Evolutionary conservation across 1,140 invertebrate species (phyloP).

Genomic region (Drosophila punjabiensis): DNA sequence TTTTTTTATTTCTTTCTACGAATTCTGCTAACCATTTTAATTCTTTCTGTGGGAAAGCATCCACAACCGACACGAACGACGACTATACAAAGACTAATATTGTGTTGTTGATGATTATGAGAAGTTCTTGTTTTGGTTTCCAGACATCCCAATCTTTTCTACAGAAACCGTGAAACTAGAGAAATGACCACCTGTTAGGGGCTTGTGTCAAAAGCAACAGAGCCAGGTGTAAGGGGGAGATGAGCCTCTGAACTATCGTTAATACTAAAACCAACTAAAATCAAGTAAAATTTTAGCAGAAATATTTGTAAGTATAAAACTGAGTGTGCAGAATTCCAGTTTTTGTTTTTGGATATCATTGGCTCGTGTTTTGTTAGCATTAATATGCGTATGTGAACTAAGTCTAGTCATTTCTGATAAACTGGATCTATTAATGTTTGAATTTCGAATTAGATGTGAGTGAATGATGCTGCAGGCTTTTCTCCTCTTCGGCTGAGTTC

Average conservation of each 20-base stretch:
- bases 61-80: slow-evolving; percentile 7
- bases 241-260: too few relatives aligned
- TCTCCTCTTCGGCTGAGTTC: background rate
- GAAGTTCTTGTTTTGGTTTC: background rate
- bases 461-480: background rate
- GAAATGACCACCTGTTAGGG: too few relatives aligned
- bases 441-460: background rate
- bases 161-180: too few relatives aligned
- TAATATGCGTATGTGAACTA: background rate
- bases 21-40: slow-evolving; percentile 26
- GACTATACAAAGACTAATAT: slow-evolving; percentile 17
- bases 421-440: background rate
- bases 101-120: too few relatives aligned
- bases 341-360: too few relatives aligned
- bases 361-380: background rate
- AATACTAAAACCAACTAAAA: too few relatives aligned
- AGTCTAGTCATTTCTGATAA: background rate
- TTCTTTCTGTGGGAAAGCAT: background rate
- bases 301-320: too few relatives aligned
- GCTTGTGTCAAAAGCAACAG: too few relatives aligned
- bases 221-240: too few relatives aligned
- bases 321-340: too few relatives aligned
- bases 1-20: background rate
- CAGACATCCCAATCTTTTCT: background rate
- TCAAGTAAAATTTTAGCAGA: too few relatives aligned